A percentile compares a stretch with the other conserved stretches of the same genome.
Evolutionary conservation across 2,797 vertebrate genomes (phyloP).

Genomic region (Furcifer pardalis): DNA sequence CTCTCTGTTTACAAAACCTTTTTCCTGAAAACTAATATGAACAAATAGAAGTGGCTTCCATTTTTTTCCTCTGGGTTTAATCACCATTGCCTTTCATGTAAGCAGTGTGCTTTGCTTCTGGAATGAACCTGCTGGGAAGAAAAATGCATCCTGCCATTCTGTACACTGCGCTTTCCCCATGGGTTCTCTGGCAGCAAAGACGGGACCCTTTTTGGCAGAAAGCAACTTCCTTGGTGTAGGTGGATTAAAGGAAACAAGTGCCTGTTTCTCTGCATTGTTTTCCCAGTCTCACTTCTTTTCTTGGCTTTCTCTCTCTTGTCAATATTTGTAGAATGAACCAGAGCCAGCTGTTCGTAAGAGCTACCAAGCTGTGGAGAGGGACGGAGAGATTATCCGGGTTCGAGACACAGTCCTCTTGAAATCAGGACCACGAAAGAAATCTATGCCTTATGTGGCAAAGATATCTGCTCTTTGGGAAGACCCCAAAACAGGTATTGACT

Average conservation of each 20-base stretch:
- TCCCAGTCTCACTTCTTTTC: neutral
- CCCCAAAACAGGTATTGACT: constrained; percentile 89
- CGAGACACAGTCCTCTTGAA: constrained; percentile 95
- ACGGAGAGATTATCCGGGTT: constrained; percentile 91
- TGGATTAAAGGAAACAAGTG: neutral
- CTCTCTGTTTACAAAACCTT: neutral
- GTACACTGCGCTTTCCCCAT: fast-evolving
- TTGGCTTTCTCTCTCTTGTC: constrained; percentile 12
- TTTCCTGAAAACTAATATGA: neutral
- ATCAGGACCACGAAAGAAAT: constrained; percentile 95
- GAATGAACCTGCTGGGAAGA: neutral
- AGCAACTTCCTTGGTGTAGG: neutral
- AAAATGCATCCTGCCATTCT: neutral
- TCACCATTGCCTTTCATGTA: constrained; percentile 11
- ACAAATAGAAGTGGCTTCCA: neutral
- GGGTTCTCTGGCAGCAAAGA: neutral
- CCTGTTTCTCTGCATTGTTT: neutral
- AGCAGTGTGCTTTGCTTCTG: neutral
- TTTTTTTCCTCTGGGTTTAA: neutral
- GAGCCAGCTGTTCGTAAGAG: constrained; percentile 90
- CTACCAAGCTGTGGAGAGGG: constrained; percentile 93
- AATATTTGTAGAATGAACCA: constrained; percentile 85
- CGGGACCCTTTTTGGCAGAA: neutral
- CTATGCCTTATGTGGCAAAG: constrained; percentile 97
- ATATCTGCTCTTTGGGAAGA: constrained; percentile 98